These are phyloP conservation scores for Jaculus jaculus DNA, from an alignment of 2,113 vertebrate species.

Conservation along the genomic window DNA sequence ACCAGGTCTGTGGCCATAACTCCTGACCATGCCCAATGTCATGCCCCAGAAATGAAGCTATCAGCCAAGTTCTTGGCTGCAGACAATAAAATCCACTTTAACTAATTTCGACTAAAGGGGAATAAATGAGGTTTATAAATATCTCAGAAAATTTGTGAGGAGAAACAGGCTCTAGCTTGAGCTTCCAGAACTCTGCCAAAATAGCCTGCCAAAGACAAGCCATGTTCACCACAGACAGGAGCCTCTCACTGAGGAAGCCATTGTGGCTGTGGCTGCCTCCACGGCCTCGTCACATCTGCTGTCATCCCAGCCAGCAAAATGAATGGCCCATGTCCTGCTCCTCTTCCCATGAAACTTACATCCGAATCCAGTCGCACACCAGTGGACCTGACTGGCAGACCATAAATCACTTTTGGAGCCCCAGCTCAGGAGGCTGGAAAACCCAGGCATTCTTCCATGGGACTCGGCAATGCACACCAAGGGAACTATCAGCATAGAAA, in stretches of 20 bases:
- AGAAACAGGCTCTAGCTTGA: constrained; percentile 26
- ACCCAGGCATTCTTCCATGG: neutral
- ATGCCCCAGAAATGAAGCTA: neutral
- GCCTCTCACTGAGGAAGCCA: neutral
- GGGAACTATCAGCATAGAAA: neutral
- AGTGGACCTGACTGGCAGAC: neutral
- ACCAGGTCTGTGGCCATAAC: neutral
- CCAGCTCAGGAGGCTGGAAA: neutral
- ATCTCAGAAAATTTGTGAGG: constrained; percentile 35
- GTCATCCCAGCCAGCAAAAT: neutral
- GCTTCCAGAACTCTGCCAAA: constrained; percentile 20
- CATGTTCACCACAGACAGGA: neutral
- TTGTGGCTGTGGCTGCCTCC: accelerated
- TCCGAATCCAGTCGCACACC: neutral
- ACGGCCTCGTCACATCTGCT: neutral
- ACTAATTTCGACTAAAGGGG: constrained; percentile 1
- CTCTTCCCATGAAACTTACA: constrained; percentile 16
- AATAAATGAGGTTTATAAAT: constrained; percentile 50
- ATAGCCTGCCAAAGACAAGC: constrained; percentile 12
- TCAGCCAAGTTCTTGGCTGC: neutral
- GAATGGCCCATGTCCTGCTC: neutral
- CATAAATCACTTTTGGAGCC: neutral
- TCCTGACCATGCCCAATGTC: neutral
- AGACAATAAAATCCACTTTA: neutral
- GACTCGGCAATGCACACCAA: neutral